Evolutionary conservation across 2,888 invertebrate species (phyloP).

Genomic region (Nephrotoma appendiculata): DNA sequence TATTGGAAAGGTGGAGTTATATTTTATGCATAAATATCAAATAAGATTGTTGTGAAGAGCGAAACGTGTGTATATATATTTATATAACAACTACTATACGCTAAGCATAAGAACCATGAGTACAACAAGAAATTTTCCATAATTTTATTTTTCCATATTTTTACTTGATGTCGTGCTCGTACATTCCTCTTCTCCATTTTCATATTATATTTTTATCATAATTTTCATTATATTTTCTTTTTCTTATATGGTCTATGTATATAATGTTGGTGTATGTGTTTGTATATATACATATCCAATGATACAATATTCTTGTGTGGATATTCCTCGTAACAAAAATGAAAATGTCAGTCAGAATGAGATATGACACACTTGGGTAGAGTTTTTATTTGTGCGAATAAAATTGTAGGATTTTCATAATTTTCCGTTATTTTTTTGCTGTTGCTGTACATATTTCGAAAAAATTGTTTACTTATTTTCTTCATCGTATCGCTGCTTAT

Average conservation of each 20-base stretch:
- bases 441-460: background rate
- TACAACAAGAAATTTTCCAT: background rate
- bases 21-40: background rate
- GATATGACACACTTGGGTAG: conserved; percentile 6
- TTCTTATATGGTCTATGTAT: background rate
- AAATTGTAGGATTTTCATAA: background rate
- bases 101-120: background rate
- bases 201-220: background rate
- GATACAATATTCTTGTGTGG: background rate
- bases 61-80: background rate
- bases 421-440: background rate
- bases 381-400: conserved; percentile 3
- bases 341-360: conserved; percentile 5
- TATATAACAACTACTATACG: background rate
- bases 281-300: background rate
- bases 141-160: background rate
- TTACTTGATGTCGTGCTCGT: background rate
- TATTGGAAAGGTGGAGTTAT: background rate
- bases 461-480: background rate
- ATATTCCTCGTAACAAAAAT: background rate
- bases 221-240: background rate
- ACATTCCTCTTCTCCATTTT: background rate
- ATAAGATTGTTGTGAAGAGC: background rate
- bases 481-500: background rate
- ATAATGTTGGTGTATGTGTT: background rate